Conservation (phyloP, 2,888 invertebrate species). For the Teleiodes luculella region DNA sequence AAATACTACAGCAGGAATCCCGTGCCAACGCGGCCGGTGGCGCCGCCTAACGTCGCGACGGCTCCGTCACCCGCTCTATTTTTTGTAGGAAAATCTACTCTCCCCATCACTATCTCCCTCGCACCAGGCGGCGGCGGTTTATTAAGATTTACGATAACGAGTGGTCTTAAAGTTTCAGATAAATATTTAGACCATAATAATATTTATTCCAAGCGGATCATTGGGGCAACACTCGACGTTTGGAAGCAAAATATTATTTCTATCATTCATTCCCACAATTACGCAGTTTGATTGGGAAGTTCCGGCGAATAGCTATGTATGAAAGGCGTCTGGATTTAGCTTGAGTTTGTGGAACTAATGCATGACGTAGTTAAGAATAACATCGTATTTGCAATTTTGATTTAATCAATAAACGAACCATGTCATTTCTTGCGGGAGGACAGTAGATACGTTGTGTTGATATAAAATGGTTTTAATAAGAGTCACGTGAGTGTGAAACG, state of each 20-base stretch:
- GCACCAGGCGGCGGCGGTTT: slow-evolving; percentile 9
- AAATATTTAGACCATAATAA: slow-evolving; percentile 35
- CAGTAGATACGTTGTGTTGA: neutral
- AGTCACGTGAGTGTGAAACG: slow-evolving; percentile 26
- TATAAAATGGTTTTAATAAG: neutral
- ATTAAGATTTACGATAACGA: slow-evolving; percentile 31
- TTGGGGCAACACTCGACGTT: slow-evolving; percentile 15
- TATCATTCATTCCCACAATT: slow-evolving; percentile 3
- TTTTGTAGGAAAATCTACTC: slow-evolving; percentile 43
- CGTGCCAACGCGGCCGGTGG: slow-evolving; percentile 66
- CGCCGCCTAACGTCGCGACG: slow-evolving; percentile 54
- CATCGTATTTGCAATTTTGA: neutral
- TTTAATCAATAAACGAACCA: neutral
- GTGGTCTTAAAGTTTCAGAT: slow-evolving; percentile 19
- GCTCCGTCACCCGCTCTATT: slow-evolving; percentile 37
- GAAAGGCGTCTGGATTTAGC: neutral
- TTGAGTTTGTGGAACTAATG: neutral
- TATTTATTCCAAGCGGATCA: slow-evolving; percentile 20
- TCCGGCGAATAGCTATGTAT: neutral
- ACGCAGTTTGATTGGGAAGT: neutral
- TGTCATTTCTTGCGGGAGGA: neutral
- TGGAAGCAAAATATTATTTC: slow-evolving; percentile 10
- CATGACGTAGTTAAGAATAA: neutral
- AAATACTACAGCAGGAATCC: slow-evolving; percentile 52
- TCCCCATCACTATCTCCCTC: neutral